Evolutionary conservation across 2,888 invertebrate genomes (phyloP), one percentile per base, ranked within the genome.

Genomic region (Rapana venosa): DNA sequence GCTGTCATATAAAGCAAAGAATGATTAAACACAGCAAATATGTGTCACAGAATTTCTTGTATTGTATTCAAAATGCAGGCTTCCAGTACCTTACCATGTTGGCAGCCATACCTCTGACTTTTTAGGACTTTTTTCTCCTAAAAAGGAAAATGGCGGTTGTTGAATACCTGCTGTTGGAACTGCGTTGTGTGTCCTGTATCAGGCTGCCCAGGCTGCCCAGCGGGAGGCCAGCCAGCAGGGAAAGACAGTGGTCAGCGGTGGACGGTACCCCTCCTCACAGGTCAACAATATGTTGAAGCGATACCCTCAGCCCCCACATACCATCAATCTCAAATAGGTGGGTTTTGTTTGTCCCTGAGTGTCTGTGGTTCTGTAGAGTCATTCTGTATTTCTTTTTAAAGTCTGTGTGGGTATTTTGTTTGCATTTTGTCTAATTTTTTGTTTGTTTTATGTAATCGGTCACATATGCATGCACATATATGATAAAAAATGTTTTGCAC

Each of bases 271-370:
- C 6, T 79, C 85, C 58, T 85, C 85, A 22, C 90, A 91, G 66
- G 91, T 91, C 20, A 91, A 91, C 47, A 87, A 91, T 66, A 89
- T 91, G 91, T 32, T 91, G 61, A 87, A 89, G 15, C 86, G 84
- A 0, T 91, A 81, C 81, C 91, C 91, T 22, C 91, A 91, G 61
- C 91, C 91, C 1, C 61, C 70, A 5, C 47, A 8, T 35, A 74
- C 66, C 56, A 85, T 89, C 70, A 35, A n/a, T 0, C 84, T 89
- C n/a, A 89, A 89, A 35, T 89, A 81, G 36, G 81, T 47, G 20
- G 6, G 47, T 17, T 1, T 26, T 36, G 47, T 17, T 1, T 26
- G 17, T 66, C 66, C 66, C 20, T 66, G 66, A 66, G 26, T 17
- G 20, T 26, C 66, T 66, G 66, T 22, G 5, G 17, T 66, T 26